Evolutionary conservation across 37 sponge, comb jelly and placozoan genomes (phyloP).

Genomic region (Ianthella basta): DNA sequence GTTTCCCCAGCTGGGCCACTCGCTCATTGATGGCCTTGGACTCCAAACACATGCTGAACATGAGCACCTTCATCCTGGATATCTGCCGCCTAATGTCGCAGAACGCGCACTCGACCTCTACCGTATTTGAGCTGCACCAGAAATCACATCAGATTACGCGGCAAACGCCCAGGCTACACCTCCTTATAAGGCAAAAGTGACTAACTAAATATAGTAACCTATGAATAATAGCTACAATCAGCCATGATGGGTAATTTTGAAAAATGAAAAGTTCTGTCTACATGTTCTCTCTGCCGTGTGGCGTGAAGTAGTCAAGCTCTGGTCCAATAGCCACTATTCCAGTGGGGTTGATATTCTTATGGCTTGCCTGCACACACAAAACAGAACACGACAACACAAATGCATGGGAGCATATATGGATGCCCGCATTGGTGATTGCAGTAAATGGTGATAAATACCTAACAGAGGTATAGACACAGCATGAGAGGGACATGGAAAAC

Average conservation of each 20-base stretch:
- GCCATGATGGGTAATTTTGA: neutral
- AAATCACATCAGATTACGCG: no score
- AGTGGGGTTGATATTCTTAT: constrained; percentile 67
- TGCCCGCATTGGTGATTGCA: no score
- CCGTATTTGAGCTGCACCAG: no score
- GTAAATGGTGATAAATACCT: no score
- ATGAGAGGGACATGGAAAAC: no score
- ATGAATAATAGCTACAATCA: no score
- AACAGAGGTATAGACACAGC: no score
- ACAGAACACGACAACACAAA: no score
- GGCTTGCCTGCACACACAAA: constrained; percentile 55
- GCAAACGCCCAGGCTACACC: no score
- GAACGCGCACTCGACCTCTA: no score
- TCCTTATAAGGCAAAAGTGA: no score
- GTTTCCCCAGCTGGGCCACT: constrained; percentile 61
- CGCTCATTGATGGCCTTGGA: constrained; percentile 34
- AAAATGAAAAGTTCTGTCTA: neutral
- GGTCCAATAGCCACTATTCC: constrained; percentile 93
- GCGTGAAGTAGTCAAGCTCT: constrained; percentile 72
- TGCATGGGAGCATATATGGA: no score
- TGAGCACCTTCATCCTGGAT: constrained; percentile 73
- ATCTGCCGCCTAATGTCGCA: neutral
- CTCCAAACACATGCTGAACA: constrained; percentile 43
- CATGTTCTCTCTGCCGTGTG: constrained; percentile 81
- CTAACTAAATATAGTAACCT: neutral